Evolutionary conservation across 64 coral and sea anemone species (phyloP).

Genomic region (Dendronephthya gigantea): DNA sequence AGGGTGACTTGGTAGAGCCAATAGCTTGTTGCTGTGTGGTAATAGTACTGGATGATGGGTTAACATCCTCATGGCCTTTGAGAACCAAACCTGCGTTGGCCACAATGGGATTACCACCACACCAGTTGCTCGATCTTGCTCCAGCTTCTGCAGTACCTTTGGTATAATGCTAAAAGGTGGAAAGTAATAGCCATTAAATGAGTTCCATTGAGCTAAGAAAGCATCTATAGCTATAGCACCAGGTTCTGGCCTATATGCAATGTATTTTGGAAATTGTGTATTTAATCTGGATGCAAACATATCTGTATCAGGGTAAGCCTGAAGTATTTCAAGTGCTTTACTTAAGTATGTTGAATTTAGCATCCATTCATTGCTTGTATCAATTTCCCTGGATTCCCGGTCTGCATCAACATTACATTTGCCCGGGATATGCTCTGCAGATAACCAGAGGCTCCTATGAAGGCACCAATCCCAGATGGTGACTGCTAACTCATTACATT

Average conservation of each 20-base stretch:
- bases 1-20: not conserved
- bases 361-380: not conserved
- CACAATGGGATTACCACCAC: slow-evolving; percentile 20
- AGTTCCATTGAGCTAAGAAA: not conserved
- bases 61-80: not conserved
- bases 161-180: slow-evolving; percentile 6
- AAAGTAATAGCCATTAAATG: slow-evolving; percentile 5
- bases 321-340: not conserved
- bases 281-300: not conserved
- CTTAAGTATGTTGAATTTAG: not conserved
- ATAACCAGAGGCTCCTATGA: not conserved
- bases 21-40: not conserved
- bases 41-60: not conserved
- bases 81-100: slow-evolving; percentile 27
- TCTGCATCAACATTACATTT: not conserved
- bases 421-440: not conserved
- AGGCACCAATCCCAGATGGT: not conserved
- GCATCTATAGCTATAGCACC: not conserved
- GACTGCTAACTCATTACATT: not conserved
- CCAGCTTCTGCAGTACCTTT: slow-evolving; percentile 22
- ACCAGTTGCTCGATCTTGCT: slow-evolving; percentile 11
- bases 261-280: not conserved
- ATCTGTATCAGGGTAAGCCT: not conserved
- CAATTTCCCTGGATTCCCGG: too few relatives aligned
- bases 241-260: not conserved